Percentiles rank a stretch among this genome's conserved stretches.
phyloP scores from a whole-genome alignment of 2,888 invertebrate species.

The Callimorpha dominula region DNA sequence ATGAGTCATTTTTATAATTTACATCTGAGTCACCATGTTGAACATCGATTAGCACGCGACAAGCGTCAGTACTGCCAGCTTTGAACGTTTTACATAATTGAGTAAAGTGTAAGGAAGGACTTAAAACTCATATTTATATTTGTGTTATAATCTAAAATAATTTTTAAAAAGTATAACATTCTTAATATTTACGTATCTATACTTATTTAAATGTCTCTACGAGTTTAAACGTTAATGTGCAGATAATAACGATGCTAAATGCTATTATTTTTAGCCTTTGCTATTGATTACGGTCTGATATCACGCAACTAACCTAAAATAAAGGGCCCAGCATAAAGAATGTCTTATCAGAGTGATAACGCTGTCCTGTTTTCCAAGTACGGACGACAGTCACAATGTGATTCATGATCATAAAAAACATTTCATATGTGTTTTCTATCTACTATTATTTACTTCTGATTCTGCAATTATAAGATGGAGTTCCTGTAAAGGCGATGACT shows the following conservation, averaged over 20 bases:
- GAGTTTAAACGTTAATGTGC: no score
- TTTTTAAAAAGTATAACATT: background rate
- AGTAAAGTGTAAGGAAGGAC: constrained; percentile 26
- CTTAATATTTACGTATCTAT: background rate
- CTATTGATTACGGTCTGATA: constrained; percentile 51
- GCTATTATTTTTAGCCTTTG: background rate
- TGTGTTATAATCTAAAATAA: background rate
- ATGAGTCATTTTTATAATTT: constrained; percentile 28
- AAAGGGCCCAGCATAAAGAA: constrained; percentile 62
- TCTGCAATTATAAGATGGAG: background rate
- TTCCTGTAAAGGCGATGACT: background rate
- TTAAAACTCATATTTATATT: background rate
- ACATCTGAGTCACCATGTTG: constrained; percentile 26
- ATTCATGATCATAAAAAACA: constrained; percentile 55
- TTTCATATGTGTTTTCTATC: constrained; percentile 8
- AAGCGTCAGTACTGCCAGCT: constrained; percentile 37
- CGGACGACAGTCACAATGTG: constrained; percentile 63
- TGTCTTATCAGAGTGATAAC: constrained; percentile 76
- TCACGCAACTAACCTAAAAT: constrained; percentile 59
- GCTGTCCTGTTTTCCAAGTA: constrained; percentile 79
- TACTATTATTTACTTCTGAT: background rate
- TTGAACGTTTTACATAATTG: constrained; percentile 28
- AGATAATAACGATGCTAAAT: background rate
- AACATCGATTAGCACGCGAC: constrained; percentile 26
- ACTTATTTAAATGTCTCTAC: no score